phyloP scores from a whole-genome alignment of 2,888 invertebrate genomes.

The Ectemnius cavifrons region DNA sequence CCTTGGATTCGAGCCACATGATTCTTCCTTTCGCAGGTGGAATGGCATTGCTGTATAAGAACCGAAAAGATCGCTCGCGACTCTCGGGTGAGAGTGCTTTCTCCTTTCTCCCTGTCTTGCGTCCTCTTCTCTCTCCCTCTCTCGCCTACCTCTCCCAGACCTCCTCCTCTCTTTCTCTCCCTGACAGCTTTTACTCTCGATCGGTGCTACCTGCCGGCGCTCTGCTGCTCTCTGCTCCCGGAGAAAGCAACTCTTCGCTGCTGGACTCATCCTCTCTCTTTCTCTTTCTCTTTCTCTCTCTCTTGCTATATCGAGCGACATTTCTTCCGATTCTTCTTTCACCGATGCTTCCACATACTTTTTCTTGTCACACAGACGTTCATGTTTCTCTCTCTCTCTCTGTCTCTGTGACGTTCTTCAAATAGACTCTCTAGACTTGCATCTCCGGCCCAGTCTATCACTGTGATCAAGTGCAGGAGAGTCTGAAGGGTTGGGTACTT shows the following conservation, averaged over 20 bases:
- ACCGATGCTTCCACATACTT: constrained; percentile 15
- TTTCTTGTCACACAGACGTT: too few species aligned
- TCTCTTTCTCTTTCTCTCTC: too few species aligned
- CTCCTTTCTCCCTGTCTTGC: constrained; percentile 74
- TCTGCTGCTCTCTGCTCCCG: constrained; percentile 47
- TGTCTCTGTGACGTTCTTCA: constrained; percentile 9
- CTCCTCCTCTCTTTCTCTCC: constrained; percentile 36
- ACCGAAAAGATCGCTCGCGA: constrained; percentile 51
- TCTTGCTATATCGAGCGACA: constrained; percentile 48
- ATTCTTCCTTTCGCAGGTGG: constrained; percentile 26
- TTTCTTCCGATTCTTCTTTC: constrained; percentile 49
- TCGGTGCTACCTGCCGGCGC: constrained; percentile 58
- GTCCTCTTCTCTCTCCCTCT: constrained; percentile 54
- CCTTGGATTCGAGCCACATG: background rate
- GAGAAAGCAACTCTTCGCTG: constrained; percentile 67
- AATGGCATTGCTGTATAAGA: constrained; percentile 43
- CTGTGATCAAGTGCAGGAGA: too few species aligned
- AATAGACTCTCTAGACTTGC: background rate
- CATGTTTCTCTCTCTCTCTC: too few species aligned
- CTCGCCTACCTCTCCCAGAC: constrained; percentile 26
- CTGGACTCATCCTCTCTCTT: too few species aligned
- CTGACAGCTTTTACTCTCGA: constrained; percentile 76
- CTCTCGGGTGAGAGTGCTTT: constrained; percentile 74
- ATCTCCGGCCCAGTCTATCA: too few species aligned
- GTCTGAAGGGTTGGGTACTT: too few species aligned